Evolutionary conservation across 53 echinoderm and acorn worm genomes (phyloP), one percentile per base, ranked within the genome.

Genomic region (Echinometra lucunter): DNA sequence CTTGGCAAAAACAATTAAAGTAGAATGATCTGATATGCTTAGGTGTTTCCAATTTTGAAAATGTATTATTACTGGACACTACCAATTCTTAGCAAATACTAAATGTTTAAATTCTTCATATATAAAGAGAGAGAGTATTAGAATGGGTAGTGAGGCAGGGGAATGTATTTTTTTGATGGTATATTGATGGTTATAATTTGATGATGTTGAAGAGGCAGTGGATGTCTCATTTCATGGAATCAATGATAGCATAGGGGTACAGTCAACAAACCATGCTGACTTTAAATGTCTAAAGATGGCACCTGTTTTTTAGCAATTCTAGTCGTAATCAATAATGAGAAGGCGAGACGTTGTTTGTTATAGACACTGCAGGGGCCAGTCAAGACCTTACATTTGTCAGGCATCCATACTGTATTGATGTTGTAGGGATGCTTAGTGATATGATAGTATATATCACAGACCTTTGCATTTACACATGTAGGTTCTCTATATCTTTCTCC

Each of bases 301-400:
- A 78, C 78, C 78, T 78, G 78, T 35, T 78, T 19, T 78, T 78
- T 18, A 78, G 78, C 78, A 78, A 78, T 78, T 78, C 78, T 78
- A 78, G 38, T 69, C 3, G 18, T 4, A 42, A 78, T 78, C 78
- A 78, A 78, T 78, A 78, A 42, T 1, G 21, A 42, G 78, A 78
- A 78, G 78, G 42, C 78, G 23, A 78, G 78, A 78, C 35, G 78
- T 72, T 72, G 72, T 78, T 78, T 78, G 18, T 78, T 17, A 78
- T 38, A 30, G 16, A 78, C 42, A 42, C 78, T 42, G 42, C 42
- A 78, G 78, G 78, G 78, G 37, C 78, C 44, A 78, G 78, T 38
- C 38, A 42, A 38, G 40, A 19, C 78, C 78, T 40, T 18, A 78
- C 78, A 78, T 42, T 78, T 40, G 19, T 78, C 78, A 40, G 15